phyloP scores from a whole-genome alignment of 1,140 invertebrate genomes.

The Hyposmocoma kahamanoa region DNA sequence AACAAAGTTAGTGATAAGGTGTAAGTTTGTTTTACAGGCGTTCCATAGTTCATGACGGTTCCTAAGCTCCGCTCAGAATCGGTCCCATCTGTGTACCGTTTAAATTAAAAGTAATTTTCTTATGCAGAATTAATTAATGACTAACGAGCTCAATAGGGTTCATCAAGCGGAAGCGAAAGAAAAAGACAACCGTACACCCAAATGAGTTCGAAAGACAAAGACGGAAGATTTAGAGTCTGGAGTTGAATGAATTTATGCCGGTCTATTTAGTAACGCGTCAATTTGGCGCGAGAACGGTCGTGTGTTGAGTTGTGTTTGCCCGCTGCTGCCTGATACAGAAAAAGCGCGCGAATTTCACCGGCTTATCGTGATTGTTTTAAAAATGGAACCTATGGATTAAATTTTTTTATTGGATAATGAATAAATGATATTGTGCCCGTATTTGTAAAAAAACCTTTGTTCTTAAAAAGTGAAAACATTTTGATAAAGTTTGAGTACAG shows the following conservation, averaged over 20 bases:
- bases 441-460: too few relatives aligned
- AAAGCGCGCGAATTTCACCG: constrained; percentile 49
- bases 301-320: constrained; percentile 25
- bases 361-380: not conserved
- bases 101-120: constrained; percentile 74
- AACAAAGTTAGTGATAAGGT: too few relatives aligned
- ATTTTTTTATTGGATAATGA: too few relatives aligned
- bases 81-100: constrained; percentile 56
- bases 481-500: too few relatives aligned
- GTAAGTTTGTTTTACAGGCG: not conserved
- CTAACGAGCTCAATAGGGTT: constrained; percentile 73
- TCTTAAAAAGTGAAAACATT: too few relatives aligned
- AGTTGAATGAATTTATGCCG: constrained; percentile 72
- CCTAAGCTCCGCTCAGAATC: constrained; percentile 12
- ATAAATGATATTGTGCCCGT: too few relatives aligned
- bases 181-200: constrained; percentile 25
- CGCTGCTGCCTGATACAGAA: constrained; percentile 9
- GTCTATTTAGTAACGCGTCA: constrained; percentile 69
- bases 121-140: constrained; percentile 74
- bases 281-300: constrained; percentile 68
- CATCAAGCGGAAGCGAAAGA: constrained; percentile 65
- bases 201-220: constrained; percentile 18
- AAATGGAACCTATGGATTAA: too few relatives aligned
- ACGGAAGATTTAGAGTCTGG: constrained; percentile 31
- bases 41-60: not conserved